Conservation (phyloP, 2,797 vertebrate species). For the Enteromius mattozi region DNA sequence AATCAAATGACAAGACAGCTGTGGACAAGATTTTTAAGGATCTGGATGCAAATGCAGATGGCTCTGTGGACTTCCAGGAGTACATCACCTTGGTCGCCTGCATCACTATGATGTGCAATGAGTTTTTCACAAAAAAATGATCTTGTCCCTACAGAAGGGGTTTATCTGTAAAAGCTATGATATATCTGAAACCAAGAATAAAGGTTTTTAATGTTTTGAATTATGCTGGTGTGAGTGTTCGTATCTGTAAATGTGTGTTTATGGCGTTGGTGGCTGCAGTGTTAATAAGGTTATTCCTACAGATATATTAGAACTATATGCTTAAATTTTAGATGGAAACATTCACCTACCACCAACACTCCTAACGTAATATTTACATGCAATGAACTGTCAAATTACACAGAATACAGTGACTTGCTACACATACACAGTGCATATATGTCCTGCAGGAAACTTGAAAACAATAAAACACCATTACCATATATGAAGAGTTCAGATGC, state of each 20-base stretch:
- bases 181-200: constrained; percentile 10
- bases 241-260: background rate
- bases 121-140: constrained; percentile 13
- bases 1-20: rapidly evolving
- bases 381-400: background rate
- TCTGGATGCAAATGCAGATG: constrained; percentile 57
- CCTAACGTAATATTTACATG: background rate
- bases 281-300: background rate
- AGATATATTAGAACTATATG: background rate
- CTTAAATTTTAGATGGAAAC: background rate
- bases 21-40: constrained; percentile 40
- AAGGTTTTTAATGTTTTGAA: constrained; percentile 44
- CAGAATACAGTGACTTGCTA: background rate
- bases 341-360: background rate
- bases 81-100: constrained; percentile 55
- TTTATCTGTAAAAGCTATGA: constrained; percentile 36
- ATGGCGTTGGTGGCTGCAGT: background rate
- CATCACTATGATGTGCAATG: constrained; percentile 54
- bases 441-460: background rate
- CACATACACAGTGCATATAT: background rate
- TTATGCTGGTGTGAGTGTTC: constrained; percentile 4
- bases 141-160: background rate
- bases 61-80: constrained; percentile 62
- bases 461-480: background rate
- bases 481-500: too few relatives aligned